A percentile compares a stretch with the other conserved stretches of the same genome.
These are phyloP conservation scores for Gymnorhina tibicen DNA, from an alignment of 2,113 vertebrate genomes.

Conservation along the genomic window DNA sequence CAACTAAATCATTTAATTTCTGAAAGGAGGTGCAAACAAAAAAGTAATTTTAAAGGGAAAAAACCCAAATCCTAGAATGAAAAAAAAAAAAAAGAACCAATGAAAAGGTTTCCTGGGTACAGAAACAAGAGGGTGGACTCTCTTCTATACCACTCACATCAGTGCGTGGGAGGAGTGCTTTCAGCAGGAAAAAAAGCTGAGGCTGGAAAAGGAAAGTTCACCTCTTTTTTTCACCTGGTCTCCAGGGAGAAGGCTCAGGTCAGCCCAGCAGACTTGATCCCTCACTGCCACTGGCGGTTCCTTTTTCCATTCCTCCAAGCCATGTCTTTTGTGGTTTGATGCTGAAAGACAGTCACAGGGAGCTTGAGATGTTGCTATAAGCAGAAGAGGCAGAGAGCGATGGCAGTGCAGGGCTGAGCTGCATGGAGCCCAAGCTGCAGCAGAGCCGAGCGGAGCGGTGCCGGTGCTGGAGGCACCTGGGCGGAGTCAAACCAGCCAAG, in stretches of 20 bases:
- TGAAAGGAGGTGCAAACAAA: not conserved
- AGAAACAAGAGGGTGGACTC: not conserved
- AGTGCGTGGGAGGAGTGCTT: not conserved
- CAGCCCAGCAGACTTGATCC: fast-evolving
- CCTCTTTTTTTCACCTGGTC: not conserved
- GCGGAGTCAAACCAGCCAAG: fast-evolving
- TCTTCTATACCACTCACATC: not conserved
- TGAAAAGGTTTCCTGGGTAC: not conserved
- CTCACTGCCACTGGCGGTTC: fast-evolving
- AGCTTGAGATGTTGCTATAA: fast-evolving
- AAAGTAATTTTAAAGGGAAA: not conserved
- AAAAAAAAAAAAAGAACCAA: not conserved
- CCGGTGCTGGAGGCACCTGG: fast-evolving
- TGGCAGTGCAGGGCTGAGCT: fast-evolving
- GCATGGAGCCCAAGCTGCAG: fast-evolving
- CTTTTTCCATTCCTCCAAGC: not conserved
- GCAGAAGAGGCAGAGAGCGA: too few relatives aligned
- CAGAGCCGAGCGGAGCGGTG: not conserved
- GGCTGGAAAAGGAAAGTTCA: not conserved
- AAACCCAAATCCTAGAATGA: not conserved
- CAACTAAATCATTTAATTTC: not conserved
- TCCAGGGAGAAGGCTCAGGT: not conserved
- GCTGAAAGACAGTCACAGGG: not conserved
- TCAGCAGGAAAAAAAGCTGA: not conserved
- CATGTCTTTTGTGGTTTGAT: not conserved